Percentiles rank a stretch among this genome's conserved stretches.
Evolutionary conservation across 2,113 vertebrate species (phyloP).

Genomic region (Gallinago jamesoni): DNA sequence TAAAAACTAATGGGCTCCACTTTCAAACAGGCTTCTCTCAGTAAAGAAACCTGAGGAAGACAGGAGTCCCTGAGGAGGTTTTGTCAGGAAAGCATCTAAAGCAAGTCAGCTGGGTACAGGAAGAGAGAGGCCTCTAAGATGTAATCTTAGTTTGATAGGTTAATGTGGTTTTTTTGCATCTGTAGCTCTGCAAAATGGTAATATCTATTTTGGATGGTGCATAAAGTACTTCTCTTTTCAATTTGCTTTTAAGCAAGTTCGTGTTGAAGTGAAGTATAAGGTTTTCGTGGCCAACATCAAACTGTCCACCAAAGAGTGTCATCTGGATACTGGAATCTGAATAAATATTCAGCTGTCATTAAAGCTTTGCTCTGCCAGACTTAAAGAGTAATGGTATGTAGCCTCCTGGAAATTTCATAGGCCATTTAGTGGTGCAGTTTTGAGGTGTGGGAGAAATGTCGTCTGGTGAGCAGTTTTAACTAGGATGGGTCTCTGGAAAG

Average conservation of each 20-base stretch:
- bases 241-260: neutral
- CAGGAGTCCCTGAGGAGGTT: neutral
- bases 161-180: neutral
- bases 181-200: neutral
- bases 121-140: neutral
- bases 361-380: neutral
- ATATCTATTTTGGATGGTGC: neutral
- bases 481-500: neutral
- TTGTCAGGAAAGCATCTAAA: neutral
- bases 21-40: neutral
- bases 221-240: neutral
- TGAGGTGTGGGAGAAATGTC: conserved; percentile 20
- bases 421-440: conserved; percentile 5
- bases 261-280: neutral
- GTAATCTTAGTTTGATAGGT: neutral
- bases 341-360: conserved; percentile 9
- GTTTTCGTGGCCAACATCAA: neutral
- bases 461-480: neutral
- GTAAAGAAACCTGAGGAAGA: neutral
- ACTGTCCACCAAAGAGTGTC: neutral
- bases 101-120: neutral
- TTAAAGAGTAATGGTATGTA: conserved; percentile 21
- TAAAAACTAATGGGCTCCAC: neutral
- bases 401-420: conserved; percentile 16
- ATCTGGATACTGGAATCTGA: neutral